A percentile compares a stretch with the other conserved stretches of the same genome.
phyloP scores from a whole-genome alignment of 2,113 vertebrate species.

The Turdus rufiventris region DNA sequence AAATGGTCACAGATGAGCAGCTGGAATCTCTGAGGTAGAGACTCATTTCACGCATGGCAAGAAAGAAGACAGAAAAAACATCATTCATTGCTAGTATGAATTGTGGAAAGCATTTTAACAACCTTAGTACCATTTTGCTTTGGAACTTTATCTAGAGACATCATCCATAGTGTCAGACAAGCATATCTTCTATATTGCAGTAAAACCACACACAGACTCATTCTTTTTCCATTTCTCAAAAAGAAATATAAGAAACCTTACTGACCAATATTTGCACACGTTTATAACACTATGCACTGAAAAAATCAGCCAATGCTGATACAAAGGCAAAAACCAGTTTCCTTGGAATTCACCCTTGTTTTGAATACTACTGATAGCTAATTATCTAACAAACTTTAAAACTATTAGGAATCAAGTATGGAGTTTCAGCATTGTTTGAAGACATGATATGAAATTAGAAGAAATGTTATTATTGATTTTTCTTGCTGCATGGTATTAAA shows the following conservation, averaged over 20 bases:
- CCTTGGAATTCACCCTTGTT: not conserved
- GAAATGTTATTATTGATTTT: not conserved
- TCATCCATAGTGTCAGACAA: not conserved
- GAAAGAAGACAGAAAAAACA: slow-evolving; percentile 13
- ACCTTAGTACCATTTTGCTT: not conserved
- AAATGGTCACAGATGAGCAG: not conserved
- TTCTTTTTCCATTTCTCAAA: not conserved
- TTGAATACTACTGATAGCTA: not conserved
- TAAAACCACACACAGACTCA: not conserved
- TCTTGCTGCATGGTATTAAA: not conserved
- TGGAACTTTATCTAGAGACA: not conserved
- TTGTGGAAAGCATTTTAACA: slow-evolving; percentile 22
- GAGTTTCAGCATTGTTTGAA: not conserved
- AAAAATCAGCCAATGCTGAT: not conserved
- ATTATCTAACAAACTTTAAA: not conserved
- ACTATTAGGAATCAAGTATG: not conserved
- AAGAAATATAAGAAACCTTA: not conserved
- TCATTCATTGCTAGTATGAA: not conserved
- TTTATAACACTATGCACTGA: not conserved
- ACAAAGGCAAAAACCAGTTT: not conserved
- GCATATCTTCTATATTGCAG: not conserved
- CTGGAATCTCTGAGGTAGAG: not conserved
- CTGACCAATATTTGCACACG: not conserved
- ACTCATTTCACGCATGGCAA: slow-evolving; percentile 39
- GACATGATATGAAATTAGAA: not conserved